phyloP scores from a whole-genome alignment of 1,140 invertebrate genomes.

The Drosophila paulistorum region DNA sequence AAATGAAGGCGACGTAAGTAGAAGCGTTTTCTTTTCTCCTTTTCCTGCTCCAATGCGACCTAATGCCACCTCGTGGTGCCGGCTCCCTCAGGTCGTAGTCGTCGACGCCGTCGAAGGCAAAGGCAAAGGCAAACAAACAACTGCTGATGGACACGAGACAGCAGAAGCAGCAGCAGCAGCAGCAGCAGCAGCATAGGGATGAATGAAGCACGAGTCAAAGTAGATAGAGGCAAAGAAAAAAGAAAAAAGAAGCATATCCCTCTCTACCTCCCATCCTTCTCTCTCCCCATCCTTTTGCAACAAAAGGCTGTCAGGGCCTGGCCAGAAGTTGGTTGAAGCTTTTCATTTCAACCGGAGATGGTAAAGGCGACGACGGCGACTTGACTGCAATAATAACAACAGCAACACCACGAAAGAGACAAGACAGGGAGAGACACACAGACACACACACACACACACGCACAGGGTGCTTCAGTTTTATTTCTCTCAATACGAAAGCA shows the following conservation, averaged over 20 bases:
- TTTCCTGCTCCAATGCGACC: slow-evolving; percentile 6
- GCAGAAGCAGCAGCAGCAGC: neutral
- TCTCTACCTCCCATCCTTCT: neutral
- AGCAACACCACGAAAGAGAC: slow-evolving; percentile 2
- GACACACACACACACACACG: neutral
- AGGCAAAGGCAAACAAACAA: slow-evolving; percentile 15
- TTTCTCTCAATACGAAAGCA: slow-evolving; percentile 26
- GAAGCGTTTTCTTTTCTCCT: slow-evolving; percentile 5
- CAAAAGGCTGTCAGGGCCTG: slow-evolving; percentile 32
- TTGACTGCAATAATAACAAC: slow-evolving; percentile 13
- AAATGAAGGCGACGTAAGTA: neutral
- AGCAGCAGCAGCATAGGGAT: neutral
- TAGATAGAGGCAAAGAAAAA: neutral
- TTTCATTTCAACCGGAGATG: slow-evolving; percentile 18
- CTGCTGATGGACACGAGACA: slow-evolving; percentile 27
- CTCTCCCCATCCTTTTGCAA: neutral
- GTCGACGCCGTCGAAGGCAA: slow-evolving; percentile 7
- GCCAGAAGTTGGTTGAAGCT: slow-evolving; percentile 18
- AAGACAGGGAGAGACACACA: neutral
- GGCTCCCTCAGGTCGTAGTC: slow-evolving; percentile 4
- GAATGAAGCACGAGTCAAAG: slow-evolving; percentile 14
- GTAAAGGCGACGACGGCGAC: neutral
- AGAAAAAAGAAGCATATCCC: slow-evolving; percentile 2
- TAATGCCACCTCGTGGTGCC: slow-evolving; percentile 7
- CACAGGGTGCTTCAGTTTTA: slow-evolving; percentile 20